Percentiles rank a stretch among this genome's conserved stretches.
These are phyloP conservation scores for Sebastes nivosus DNA, from an alignment of 2,797 vertebrate genomes.

Conservation along the genomic window DNA sequence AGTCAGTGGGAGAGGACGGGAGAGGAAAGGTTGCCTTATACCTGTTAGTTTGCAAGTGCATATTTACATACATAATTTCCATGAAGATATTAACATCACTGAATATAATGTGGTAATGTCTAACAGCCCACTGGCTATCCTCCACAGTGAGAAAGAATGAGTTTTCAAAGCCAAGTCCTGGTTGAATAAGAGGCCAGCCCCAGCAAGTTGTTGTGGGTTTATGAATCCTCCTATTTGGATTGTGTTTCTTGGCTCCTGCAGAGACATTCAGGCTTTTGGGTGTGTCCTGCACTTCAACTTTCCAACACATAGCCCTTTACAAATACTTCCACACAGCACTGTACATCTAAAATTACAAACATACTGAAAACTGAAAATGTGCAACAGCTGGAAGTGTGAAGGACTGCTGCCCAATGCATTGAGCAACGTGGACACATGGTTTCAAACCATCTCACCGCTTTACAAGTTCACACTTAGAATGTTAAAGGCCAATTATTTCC, in stretches of 20 bases:
- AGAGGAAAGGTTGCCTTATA: constrained; percentile 5
- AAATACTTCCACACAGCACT: constrained; percentile 19
- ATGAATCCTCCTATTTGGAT: constrained; percentile 16
- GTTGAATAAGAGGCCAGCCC: constrained; percentile 22
- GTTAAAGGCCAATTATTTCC: constrained; percentile 22
- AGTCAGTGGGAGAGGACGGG: constrained; percentile 17
- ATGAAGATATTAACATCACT: neutral
- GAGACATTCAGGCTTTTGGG: constrained; percentile 32
- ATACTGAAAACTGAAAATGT: constrained; percentile 34
- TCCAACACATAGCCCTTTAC: constrained; percentile 27
- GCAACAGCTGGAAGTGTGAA: constrained; percentile 18
- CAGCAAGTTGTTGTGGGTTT: constrained; percentile 32
- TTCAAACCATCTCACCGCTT: constrained; percentile 11
- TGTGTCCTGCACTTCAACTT: constrained; percentile 36
- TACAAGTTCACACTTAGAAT: neutral
- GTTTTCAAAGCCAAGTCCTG: neutral
- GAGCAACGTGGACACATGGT: neutral
- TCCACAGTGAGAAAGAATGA: constrained; percentile 1
- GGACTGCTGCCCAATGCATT: neutral
- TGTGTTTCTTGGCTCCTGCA: constrained; percentile 28
- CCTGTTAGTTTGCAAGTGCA: neutral
- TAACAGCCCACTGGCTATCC: neutral
- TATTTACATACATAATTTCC: neutral
- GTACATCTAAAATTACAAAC: constrained; percentile 42
- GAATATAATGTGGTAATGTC: neutral